Evolutionary conservation across 2,797 vertebrate genomes (phyloP).

Genomic region (Lacerta bilineata): DNA sequence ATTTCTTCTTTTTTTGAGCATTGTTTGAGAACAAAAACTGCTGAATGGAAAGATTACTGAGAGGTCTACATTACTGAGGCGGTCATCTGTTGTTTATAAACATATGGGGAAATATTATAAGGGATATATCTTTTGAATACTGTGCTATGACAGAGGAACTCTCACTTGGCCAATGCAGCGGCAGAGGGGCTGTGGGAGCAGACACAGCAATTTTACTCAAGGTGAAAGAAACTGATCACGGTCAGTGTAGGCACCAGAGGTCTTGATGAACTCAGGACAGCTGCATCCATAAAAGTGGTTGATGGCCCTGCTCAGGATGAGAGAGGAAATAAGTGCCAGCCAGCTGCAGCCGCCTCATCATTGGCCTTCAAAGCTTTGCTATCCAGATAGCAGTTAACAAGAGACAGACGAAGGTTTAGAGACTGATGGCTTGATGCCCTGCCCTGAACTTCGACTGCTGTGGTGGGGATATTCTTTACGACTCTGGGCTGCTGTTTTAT

Average conservation of each 20-base stretch:
- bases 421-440: not conserved
- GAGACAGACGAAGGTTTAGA: not conserved
- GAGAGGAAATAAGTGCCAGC: not conserved
- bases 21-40: conserved; percentile 69
- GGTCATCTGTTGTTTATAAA: conserved; percentile 14
- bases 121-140: conserved; percentile 24
- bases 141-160: conserved; percentile 23
- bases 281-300: not conserved
- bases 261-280: conserved; percentile 4
- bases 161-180: rapidly evolving
- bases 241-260: conserved; percentile 7
- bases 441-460: not conserved
- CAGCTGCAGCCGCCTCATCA: not conserved
- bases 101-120: conserved; percentile 52
- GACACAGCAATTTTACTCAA: conserved; percentile 19
- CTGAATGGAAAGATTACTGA: conserved; percentile 78
- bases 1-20: conserved; percentile 58
- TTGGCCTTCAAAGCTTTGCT: not conserved
- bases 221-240: conserved; percentile 39
- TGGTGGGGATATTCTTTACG: not conserved
- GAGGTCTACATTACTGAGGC: conserved; percentile 33
- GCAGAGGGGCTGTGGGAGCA: not conserved
- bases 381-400: not conserved
- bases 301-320: conserved; percentile 4
- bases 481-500: not conserved